Conservation (phyloP, 2,888 invertebrate genomes). For the Parascotia fuliginaria region DNA sequence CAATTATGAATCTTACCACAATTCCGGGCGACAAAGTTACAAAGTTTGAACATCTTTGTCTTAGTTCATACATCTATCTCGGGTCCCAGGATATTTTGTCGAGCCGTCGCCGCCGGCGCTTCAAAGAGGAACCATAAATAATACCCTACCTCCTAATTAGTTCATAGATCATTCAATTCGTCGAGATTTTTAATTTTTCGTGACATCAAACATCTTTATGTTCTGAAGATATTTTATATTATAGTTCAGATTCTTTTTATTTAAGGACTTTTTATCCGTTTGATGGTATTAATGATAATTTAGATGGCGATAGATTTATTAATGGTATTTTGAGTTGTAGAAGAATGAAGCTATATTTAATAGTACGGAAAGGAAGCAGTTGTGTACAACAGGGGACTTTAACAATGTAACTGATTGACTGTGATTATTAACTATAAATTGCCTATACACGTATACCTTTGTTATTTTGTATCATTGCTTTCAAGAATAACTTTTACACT, state of each 20-base stretch:
- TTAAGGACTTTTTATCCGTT: not conserved
- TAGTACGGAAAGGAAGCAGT: too few relatives aligned
- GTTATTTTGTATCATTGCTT: too few relatives aligned
- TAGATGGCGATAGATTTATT: too few relatives aligned
- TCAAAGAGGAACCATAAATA: conserved; percentile 55
- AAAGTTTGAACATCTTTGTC: conserved; percentile 25
- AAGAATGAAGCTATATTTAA: too few relatives aligned
- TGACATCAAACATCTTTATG: conserved; percentile 53
- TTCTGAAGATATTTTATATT: conserved; percentile 29
- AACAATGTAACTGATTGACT: too few relatives aligned
- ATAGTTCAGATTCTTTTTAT: not conserved
- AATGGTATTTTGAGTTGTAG: too few relatives aligned
- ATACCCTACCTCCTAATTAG: conserved; percentile 59
- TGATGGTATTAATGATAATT: not conserved
- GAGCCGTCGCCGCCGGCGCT: conserved; percentile 42
- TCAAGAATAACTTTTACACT: too few relatives aligned
- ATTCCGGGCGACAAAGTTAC: too few relatives aligned
- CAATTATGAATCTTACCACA: too few relatives aligned
- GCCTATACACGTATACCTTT: too few relatives aligned
- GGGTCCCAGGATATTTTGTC: conserved; percentile 32
- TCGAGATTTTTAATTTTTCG: conserved; percentile 45
- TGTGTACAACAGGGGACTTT: too few relatives aligned
- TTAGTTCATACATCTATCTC: conserved; percentile 35
- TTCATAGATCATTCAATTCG: conserved; percentile 53
- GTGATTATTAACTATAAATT: too few relatives aligned